phyloP scores from a whole-genome alignment of 2,888 invertebrate species.

The Embidobia sp. region DNA sequence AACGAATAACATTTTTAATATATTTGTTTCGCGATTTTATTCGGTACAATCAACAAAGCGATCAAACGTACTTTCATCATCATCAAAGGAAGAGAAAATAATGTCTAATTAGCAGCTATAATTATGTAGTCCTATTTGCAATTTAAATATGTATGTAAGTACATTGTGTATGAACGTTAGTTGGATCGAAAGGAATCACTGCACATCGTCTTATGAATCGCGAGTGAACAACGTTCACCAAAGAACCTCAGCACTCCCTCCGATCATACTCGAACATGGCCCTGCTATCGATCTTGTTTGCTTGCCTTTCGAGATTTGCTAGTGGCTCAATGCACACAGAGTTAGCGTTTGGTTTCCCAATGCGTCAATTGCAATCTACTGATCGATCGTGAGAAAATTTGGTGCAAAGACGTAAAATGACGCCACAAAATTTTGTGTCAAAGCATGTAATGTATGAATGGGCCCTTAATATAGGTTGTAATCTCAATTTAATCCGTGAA shows the following conservation, averaged over 20 bases:
- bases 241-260: constrained; percentile 48
- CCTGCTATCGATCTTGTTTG: constrained; percentile 66
- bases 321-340: constrained; percentile 39
- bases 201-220: constrained; percentile 44
- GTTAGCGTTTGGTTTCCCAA: constrained; percentile 58
- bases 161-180: constrained; percentile 35
- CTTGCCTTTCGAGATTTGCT: constrained; percentile 57
- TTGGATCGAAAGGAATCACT: constrained; percentile 52
- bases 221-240: constrained; percentile 46
- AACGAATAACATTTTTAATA: constrained; percentile 29
- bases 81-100: constrained; percentile 54
- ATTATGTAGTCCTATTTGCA: constrained; percentile 60
- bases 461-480: constrained; percentile 4
- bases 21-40: constrained; percentile 17
- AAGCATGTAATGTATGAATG: constrained; percentile 12
- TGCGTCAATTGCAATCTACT: constrained; percentile 64
- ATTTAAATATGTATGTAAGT: constrained; percentile 45
- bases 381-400: constrained; percentile 69
- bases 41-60: constrained; percentile 45
- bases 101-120: constrained; percentile 55
- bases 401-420: constrained; percentile 44
- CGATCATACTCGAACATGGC: constrained; percentile 53
- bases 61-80: constrained; percentile 56
- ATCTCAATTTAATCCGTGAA: constrained; percentile 7
- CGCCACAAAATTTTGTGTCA: constrained; percentile 38